These are phyloP conservation scores for Resseliella maxima DNA, from an alignment of 2,888 invertebrate genomes.

Conservation along the genomic window DNA sequence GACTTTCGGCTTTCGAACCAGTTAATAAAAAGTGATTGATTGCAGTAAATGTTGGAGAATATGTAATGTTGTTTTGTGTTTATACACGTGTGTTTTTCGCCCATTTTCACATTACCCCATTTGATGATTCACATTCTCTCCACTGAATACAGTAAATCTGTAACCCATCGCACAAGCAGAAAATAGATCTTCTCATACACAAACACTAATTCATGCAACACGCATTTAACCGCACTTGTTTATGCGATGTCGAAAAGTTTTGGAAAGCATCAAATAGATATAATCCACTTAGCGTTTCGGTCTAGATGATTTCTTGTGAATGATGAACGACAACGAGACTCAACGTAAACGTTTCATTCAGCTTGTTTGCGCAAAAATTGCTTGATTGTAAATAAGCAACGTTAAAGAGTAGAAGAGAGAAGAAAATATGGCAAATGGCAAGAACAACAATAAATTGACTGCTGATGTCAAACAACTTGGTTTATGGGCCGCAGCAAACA, in stretches of 20 bases:
- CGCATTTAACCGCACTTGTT: slow-evolving; percentile 35
- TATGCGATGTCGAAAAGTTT: slow-evolving; percentile 39
- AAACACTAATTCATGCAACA: background rate
- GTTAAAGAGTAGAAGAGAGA: background rate
- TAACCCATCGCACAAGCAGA: background rate
- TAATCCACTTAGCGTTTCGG: slow-evolving; percentile 39
- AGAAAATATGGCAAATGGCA: too few relatives aligned
- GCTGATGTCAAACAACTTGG: slow-evolving; percentile 5
- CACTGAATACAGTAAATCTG: background rate
- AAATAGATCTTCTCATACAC: too few relatives aligned
- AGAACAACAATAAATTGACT: too few relatives aligned
- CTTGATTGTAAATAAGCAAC: too few relatives aligned
- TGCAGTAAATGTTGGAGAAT: slow-evolving; percentile 54
- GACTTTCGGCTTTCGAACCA: slow-evolving; percentile 56
- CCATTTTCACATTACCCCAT: background rate
- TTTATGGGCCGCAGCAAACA: background rate
- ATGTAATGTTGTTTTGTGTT: slow-evolving; percentile 51
- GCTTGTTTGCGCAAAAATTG: background rate
- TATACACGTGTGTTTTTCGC: background rate
- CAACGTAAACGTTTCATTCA: background rate
- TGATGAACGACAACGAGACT: background rate
- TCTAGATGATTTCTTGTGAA: slow-evolving; percentile 37
- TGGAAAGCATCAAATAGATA: slow-evolving; percentile 50
- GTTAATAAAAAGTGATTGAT: slow-evolving; percentile 57
- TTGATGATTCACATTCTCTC: background rate